Base-by-base conservation (phyloP, 1,140 invertebrate species). In the Trypoxylus dichotomus region DNA sequence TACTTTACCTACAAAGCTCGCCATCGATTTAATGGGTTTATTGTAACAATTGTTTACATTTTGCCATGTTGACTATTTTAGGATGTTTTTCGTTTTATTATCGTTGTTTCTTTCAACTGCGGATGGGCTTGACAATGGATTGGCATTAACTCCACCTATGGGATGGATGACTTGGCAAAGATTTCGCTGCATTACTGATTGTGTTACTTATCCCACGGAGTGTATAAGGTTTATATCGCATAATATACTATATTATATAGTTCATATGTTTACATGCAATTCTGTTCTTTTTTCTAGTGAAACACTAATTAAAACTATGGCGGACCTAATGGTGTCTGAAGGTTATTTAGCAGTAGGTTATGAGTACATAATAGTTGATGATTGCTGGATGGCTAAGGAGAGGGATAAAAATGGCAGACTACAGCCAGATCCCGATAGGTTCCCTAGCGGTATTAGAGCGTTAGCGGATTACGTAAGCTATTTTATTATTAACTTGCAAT, bases 331-430 rank as follows among this genome's bases (percentile, higher is more conserved):
- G 83, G 93, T 91, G 1, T 88, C 87, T 7, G 93, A 96, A 80
- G 95, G 95, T 1, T 97, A 94, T 85, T 88, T 90, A 43, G 91
- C 90, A 47, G 92, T 90, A n/a, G 95, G 95, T 2, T 97, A 96
- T 85, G 90, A 95, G 79, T 95, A 95, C 82, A 88, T 97, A 2
- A 94, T 93, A 77, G 92, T 97, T 76, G 95, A 97, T 84, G 95
- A 97, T 86, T 97, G 95, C 84, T 97, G 95, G 95, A 84, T 93
- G 79, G 91, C 92, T 60, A 91, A 90, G 77, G 82, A 91, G 41
- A 87, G 95, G 27, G 92, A 93, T 81, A 82, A 83, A 24, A 84
- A 91, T 24, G 91, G 92, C 8, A 89, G 89, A 80, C 87, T 97
- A 27, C 91, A 93, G 77, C 86, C 95, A 1, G 94, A 96, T 85